Conservation (phyloP, 2,888 invertebrate genomes). For the Nemotelus pantherinus region DNA sequence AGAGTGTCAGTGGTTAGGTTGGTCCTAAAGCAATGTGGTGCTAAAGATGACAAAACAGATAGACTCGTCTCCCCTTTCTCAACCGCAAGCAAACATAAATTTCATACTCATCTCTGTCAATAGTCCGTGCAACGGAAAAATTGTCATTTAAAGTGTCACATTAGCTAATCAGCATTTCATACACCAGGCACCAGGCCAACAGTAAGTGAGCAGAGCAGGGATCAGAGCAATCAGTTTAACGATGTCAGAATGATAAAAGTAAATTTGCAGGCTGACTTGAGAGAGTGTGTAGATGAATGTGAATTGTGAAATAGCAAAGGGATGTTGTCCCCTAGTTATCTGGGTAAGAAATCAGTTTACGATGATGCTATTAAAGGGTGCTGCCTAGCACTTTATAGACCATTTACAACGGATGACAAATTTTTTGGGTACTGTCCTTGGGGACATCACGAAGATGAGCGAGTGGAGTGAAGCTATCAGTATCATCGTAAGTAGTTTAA, state of each 20-base stretch:
- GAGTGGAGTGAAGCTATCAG: neutral
- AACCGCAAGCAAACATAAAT: neutral
- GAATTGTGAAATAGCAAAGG: slow-evolving; percentile 18
- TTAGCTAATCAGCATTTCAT: slow-evolving; percentile 43
- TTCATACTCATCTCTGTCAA: neutral
- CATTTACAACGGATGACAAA: slow-evolving; percentile 35
- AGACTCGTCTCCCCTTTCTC: neutral
- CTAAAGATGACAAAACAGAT: slow-evolving; percentile 27
- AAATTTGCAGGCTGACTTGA: slow-evolving; percentile 14
- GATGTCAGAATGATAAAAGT: slow-evolving; percentile 42
- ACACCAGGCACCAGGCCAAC: slow-evolving; percentile 8
- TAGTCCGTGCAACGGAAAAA: neutral
- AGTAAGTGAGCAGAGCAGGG: slow-evolving; percentile 14
- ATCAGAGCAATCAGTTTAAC: slow-evolving; percentile 39
- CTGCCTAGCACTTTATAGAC: slow-evolving; percentile 39
- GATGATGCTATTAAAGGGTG: slow-evolving; percentile 43
- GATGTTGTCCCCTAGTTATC: slow-evolving; percentile 41
- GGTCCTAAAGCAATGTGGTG: slow-evolving; percentile 31
- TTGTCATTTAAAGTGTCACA: slow-evolving; percentile 41
- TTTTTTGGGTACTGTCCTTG: slow-evolving; percentile 30
- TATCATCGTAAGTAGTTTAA: slow-evolving; percentile 16
- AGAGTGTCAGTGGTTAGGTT: slow-evolving; percentile 27
- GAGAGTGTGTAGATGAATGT: neutral
- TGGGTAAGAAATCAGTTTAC: slow-evolving; percentile 37
- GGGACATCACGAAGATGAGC: slow-evolving; percentile 1